Percentiles rank a stretch among this genome's conserved stretches.
Evolutionary conservation across 2,797 vertebrate genomes (phyloP).

Genomic region (Thamnophis elegans): DNA sequence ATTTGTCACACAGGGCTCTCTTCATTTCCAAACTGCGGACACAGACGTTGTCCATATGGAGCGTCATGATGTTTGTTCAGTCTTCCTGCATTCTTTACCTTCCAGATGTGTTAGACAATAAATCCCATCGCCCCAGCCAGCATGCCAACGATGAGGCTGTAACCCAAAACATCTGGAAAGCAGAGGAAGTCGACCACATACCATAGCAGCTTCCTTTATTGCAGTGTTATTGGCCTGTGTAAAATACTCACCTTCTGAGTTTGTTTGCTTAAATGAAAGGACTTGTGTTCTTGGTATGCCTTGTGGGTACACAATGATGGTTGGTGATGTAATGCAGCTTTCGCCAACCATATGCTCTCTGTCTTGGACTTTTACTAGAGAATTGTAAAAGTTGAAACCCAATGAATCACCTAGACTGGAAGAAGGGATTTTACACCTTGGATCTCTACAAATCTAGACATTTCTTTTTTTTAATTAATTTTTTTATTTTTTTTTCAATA

Average conservation of each 20-base stretch:
- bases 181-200: neutral
- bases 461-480: neutral
- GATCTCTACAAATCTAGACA: neutral
- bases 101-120: neutral
- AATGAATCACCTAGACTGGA: neutral
- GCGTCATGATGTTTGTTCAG: neutral
- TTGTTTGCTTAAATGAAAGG: neutral
- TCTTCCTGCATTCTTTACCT: neutral
- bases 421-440: neutral
- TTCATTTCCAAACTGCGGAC: neutral
- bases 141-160: neutral
- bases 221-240: neutral
- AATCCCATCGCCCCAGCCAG: neutral
- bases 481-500: no score
- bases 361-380: neutral
- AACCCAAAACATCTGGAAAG: neutral
- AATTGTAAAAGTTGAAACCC: neutral
- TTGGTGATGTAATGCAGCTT: neutral
- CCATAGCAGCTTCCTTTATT: neutral
- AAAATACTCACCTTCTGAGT: neutral
- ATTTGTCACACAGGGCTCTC: constrained; percentile 8
- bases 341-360: neutral
- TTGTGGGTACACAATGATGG: neutral
- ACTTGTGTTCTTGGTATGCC: neutral
- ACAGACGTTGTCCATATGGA: neutral